Percentiles rank a stretch among this genome's conserved stretches.
Conservation (phyloP, 1,140 invertebrate genomes). For the Daktulosphaira vitifoliae region DNA sequence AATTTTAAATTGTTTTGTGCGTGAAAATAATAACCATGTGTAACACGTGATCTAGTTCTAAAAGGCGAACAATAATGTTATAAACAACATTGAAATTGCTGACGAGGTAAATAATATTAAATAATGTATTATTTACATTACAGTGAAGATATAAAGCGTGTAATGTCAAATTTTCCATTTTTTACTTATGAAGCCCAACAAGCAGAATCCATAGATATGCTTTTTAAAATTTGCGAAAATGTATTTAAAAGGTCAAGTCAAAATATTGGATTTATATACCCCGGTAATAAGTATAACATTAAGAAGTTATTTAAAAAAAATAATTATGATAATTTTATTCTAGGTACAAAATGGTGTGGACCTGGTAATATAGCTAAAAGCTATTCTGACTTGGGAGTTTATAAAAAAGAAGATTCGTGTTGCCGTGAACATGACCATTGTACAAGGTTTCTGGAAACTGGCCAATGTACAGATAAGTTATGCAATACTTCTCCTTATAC, state of each 20-base stretch:
- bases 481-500: constrained; percentile 33
- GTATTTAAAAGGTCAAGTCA: neutral
- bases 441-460: constrained; percentile 40
- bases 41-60: too few relatives aligned
- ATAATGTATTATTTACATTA: neutral
- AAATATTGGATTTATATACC: constrained; percentile 22
- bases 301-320: neutral
- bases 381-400: constrained; percentile 57
- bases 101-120: too few relatives aligned
- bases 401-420: constrained; percentile 57
- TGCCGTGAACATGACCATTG: constrained; percentile 71
- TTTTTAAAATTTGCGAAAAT: constrained; percentile 14
- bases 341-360: constrained; percentile 66
- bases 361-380: constrained; percentile 53
- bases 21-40: too few relatives aligned
- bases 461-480: constrained; percentile 19
- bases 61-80: too few relatives aligned
- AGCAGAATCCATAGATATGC: constrained; percentile 11
- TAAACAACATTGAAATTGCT: too few relatives aligned
- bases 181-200: constrained; percentile 4
- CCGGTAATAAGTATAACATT: constrained; percentile 1
- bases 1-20: neutral
- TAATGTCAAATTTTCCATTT: neutral
- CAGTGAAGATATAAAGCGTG: constrained; percentile 12
- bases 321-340: too few relatives aligned